Evolutionary conservation across 2,888 invertebrate genomes (phyloP).

Genomic region (Epistrophe grossulariae): DNA sequence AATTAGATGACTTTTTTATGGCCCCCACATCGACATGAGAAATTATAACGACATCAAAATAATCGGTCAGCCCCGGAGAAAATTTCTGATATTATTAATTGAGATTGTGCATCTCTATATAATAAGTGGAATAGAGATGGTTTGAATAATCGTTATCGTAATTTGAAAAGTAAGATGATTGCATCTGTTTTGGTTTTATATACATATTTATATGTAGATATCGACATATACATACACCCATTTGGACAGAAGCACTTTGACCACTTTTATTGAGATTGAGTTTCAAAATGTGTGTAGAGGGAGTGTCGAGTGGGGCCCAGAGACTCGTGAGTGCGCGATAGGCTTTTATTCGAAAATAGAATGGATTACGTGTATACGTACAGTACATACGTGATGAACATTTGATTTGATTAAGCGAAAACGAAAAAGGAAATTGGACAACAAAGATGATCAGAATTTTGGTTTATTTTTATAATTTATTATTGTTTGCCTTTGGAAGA

Average conservation of each 20-base stretch:
- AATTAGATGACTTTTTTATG: constrained; percentile 58
- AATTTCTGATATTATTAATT: constrained; percentile 66
- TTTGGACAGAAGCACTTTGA: background rate
- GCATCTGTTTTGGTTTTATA: background rate
- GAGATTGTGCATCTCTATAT: constrained; percentile 52
- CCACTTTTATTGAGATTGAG: background rate
- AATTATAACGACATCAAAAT: constrained; percentile 32
- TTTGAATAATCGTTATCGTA: constrained; percentile 28
- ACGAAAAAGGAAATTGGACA: constrained; percentile 42
- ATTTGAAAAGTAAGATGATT: constrained; percentile 12
- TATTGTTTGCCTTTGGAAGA: constrained; percentile 20
- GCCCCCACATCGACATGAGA: constrained; percentile 40
- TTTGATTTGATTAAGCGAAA: constrained; percentile 53
- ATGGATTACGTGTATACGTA: constrained; percentile 27
- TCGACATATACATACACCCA: background rate
- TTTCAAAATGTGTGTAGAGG: background rate
- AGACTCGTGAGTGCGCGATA: constrained; percentile 3
- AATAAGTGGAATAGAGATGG: constrained; percentile 18
- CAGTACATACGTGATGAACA: constrained; percentile 12
- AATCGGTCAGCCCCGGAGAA: constrained; percentile 35
- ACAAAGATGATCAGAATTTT: constrained; percentile 31
- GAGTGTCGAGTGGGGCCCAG: background rate
- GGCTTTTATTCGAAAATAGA: constrained; percentile 51
- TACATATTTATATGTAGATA: background rate
- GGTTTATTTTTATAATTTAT: constrained; percentile 40